Evolutionary conservation across 2,797 vertebrate genomes (phyloP).

Genomic region (Serranus cabrilla): DNA sequence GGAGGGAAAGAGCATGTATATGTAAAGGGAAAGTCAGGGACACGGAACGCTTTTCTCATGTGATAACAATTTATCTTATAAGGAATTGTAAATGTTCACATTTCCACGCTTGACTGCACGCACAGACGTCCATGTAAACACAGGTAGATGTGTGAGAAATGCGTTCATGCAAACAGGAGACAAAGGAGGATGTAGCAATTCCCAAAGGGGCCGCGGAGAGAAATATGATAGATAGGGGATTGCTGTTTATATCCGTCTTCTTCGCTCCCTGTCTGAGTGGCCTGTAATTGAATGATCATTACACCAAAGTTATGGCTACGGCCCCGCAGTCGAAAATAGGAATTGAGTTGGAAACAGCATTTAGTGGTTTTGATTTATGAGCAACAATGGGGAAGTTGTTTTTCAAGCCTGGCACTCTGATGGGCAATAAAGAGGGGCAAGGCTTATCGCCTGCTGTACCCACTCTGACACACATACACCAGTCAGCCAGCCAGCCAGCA

Average conservation of each 20-base stretch:
- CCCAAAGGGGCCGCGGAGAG: constrained; percentile 45
- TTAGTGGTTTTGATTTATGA: constrained; percentile 85
- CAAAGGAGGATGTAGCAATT: constrained; percentile 59
- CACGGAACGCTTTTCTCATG: constrained; percentile 9
- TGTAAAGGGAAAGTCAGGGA: constrained; percentile 16
- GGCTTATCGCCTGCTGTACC: constrained; percentile 76
- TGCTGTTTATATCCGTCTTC: constrained; percentile 57
- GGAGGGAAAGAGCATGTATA: constrained; percentile 10
- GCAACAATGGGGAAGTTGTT: constrained; percentile 68
- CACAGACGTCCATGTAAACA: constrained; percentile 38
- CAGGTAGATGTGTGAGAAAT: constrained; percentile 30
- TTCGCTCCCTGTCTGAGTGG: constrained; percentile 63
- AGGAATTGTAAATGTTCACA: constrained; percentile 42
- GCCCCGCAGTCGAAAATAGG: constrained; percentile 59
- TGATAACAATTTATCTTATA: constrained; percentile 42
- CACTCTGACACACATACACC: constrained; percentile 62
- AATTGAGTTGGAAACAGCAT: constrained; percentile 75
- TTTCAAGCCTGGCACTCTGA: constrained; percentile 71
- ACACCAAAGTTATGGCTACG: constrained; percentile 71
- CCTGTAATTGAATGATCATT: constrained; percentile 82
- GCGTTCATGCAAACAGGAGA: constrained; percentile 47
- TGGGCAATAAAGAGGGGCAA: constrained; percentile 79
- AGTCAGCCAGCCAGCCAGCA: constrained; percentile 58
- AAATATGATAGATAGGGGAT: constrained; percentile 68
- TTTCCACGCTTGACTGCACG: constrained; percentile 20